These are phyloP conservation scores for Drosophila vallismaia DNA, from an alignment of 2,888 invertebrate genomes.

Conservation along the genomic window DNA sequence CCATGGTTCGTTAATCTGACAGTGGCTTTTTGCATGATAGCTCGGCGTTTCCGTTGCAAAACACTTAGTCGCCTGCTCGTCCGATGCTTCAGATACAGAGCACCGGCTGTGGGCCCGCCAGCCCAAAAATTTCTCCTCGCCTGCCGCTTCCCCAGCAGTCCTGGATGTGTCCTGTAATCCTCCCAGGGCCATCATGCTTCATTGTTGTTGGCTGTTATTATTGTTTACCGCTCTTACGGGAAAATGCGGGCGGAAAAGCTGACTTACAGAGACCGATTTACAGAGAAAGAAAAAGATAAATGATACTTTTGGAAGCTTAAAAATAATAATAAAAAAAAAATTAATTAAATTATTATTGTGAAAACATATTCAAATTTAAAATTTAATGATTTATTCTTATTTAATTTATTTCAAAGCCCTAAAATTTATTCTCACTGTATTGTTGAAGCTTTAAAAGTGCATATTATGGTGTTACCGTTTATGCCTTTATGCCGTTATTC, in stretches of 20 bases:
- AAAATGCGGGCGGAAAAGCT: constrained; percentile 37
- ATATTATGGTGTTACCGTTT: constrained; percentile 35
- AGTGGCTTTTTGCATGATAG: constrained; percentile 78
- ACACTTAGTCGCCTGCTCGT: constrained; percentile 65
- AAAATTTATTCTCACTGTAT: not conserved
- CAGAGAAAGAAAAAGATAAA: constrained; percentile 16
- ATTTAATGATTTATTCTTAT: not conserved
- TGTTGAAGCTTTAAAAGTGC: constrained; percentile 6
- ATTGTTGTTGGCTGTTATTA: constrained; percentile 65
- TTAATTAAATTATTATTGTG: not conserved
- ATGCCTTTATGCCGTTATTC: constrained; percentile 19
- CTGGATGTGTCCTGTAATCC: constrained; percentile 66
- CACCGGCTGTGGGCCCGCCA: not conserved
- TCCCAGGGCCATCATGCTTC: constrained; percentile 49
- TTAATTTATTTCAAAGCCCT: not conserved
- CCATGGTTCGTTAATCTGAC: constrained; percentile 78
- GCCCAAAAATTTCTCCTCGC: constrained; percentile 1
- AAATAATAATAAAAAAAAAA: not conserved
- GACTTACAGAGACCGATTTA: constrained; percentile 1
- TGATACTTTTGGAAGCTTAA: not conserved
- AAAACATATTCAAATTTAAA: not conserved
- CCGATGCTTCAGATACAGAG: constrained; percentile 32
- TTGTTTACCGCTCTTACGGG: constrained; percentile 66
- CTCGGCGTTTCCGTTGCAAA: constrained; percentile 77
- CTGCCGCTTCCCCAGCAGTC: constrained; percentile 22